These are phyloP conservation scores for Agonopterix heracliana DNA, from an alignment of 2,888 invertebrate genomes.

Conservation along the genomic window DNA sequence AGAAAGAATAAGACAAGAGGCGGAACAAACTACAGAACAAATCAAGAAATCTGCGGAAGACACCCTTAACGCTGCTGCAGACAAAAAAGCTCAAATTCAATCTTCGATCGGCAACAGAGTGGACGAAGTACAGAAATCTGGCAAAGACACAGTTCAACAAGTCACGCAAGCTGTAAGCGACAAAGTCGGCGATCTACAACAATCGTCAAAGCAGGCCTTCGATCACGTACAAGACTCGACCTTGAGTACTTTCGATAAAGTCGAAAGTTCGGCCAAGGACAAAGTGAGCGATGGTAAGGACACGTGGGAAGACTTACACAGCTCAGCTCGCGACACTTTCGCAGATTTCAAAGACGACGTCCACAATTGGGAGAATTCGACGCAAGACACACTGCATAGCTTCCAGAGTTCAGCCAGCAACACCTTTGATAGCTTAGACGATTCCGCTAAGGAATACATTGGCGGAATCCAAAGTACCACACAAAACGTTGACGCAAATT, in stretches of 20 bases:
- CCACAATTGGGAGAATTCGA: constrained; percentile 55
- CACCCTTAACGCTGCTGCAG: constrained; percentile 47
- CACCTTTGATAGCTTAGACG: constrained; percentile 66
- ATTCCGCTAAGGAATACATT: constrained; percentile 51
- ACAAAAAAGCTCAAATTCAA: constrained; percentile 48
- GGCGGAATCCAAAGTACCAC: constrained; percentile 38
- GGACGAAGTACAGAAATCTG: constrained; percentile 27
- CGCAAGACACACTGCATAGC: constrained; percentile 64
- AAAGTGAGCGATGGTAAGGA: constrained; percentile 54
- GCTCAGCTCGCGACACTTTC: constrained; percentile 61
- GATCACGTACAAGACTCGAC: constrained; percentile 58
- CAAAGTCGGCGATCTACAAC: constrained; percentile 38
- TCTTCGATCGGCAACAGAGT: constrained; percentile 36
- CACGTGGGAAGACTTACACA: constrained; percentile 62
- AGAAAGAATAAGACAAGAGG: constrained; percentile 61
- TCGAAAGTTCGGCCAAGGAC: constrained; percentile 69
- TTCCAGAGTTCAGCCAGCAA: constrained; percentile 70
- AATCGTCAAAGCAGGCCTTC: constrained; percentile 52
- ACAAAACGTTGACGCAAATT: constrained; percentile 36
- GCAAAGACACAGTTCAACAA: constrained; percentile 39
- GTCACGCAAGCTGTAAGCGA: constrained; percentile 37
- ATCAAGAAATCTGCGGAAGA: constrained; percentile 63
- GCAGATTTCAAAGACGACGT: constrained; percentile 59
- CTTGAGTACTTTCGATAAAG: constrained; percentile 64
- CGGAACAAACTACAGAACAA: constrained; percentile 61